phyloP scores from a whole-genome alignment of 2,888 invertebrate genomes.

The Gymnocheta viridis region DNA sequence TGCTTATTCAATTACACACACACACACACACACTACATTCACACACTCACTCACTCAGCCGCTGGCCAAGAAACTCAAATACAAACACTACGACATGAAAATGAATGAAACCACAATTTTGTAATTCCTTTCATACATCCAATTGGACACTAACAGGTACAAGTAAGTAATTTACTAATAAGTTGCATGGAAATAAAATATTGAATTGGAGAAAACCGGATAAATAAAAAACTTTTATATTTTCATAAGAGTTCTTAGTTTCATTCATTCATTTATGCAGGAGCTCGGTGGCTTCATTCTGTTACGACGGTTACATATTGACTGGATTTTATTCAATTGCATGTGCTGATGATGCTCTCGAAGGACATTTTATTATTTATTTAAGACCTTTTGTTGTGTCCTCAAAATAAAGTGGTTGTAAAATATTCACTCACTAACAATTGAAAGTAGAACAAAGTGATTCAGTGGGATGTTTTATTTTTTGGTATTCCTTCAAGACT shows the following conservation, averaged over 20 bases:
- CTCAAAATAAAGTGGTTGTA: conserved; percentile 11
- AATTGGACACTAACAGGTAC: conserved; percentile 28
- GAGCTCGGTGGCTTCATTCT: conserved; percentile 8
- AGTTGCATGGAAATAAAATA: conserved; percentile 8
- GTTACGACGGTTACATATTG: not conserved
- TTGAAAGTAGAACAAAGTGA: not conserved
- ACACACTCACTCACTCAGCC: not conserved
- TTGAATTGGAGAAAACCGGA: not conserved
- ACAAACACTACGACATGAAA: not conserved
- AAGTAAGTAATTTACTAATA: conserved; percentile 40
- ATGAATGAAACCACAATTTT: not conserved
- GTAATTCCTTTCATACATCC: conserved; percentile 12
- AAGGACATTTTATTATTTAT: conserved; percentile 38
- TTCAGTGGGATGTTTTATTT: not conserved
- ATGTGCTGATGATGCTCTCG: conserved; percentile 5
- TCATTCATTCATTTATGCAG: not conserved
- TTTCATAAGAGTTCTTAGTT: conserved; percentile 19
- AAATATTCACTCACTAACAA: conserved; percentile 7
- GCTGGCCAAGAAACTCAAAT: not conserved
- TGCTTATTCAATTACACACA: not conserved
- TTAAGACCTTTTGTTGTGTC: conserved; percentile 9
- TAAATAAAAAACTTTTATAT: conserved; percentile 9
- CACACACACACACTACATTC: not conserved
- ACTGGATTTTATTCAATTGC: conserved; percentile 20
- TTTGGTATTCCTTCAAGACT: not conserved